phyloP scores from a whole-genome alignment of 2,797 vertebrate genomes.

The Lagodon rhomboides region DNA sequence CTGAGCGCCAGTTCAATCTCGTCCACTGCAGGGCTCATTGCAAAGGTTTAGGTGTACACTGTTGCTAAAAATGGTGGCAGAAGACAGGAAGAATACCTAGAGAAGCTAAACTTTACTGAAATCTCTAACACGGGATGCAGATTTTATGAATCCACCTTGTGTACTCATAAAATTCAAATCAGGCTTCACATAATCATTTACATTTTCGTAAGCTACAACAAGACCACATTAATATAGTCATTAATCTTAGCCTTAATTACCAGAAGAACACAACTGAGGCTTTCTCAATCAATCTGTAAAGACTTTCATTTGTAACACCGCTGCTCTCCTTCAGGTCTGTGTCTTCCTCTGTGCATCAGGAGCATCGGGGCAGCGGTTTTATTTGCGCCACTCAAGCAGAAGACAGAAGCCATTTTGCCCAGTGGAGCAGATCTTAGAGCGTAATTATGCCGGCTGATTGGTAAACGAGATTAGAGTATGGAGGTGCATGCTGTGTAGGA shows the following conservation, averaged over 20 bases:
- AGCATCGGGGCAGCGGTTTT: constrained; percentile 57
- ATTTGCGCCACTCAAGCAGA: constrained; percentile 72
- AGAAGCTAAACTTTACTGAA: background rate
- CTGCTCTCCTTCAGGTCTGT: constrained; percentile 38
- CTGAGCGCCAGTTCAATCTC: background rate
- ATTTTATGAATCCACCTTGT: constrained; percentile 33
- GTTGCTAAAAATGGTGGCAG: background rate
- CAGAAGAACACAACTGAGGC: constrained; percentile 66
- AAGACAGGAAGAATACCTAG: background rate
- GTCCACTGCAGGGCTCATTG: constrained; percentile 15
- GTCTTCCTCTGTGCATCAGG: constrained; percentile 27
- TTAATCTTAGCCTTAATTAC: constrained; percentile 79
- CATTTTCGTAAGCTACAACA: constrained; percentile 37
- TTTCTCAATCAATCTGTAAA: constrained; percentile 67
- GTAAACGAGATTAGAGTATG: constrained; percentile 80
- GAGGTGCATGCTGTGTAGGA: constrained; percentile 62
- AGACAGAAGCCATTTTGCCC: constrained; percentile 73
- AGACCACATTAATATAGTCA: constrained; percentile 51
- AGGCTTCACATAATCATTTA: constrained; percentile 36
- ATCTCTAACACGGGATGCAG: background rate
- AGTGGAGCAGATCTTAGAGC: constrained; percentile 74
- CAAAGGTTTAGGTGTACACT: background rate
- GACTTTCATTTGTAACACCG: constrained; percentile 63
- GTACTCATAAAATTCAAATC: constrained; percentile 29
- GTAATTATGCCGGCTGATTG: constrained; percentile 76